Evolutionary conservation across 2,113 vertebrate species (phyloP), one percentile per base, ranked within the genome.

Genomic region (Sylvia atricapilla): DNA sequence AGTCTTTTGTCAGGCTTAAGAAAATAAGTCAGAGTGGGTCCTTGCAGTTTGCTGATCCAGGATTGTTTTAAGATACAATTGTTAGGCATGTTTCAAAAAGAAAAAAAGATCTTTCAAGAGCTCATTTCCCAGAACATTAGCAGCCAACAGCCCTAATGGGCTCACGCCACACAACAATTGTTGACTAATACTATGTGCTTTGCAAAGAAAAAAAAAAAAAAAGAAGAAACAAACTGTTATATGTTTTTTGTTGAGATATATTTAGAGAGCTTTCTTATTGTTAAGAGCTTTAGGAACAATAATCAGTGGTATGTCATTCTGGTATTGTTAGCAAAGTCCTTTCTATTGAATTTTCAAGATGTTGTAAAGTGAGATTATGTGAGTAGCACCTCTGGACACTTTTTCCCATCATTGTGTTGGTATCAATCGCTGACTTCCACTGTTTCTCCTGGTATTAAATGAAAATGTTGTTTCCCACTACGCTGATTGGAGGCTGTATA

Each of bases 391-490:
- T 98, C 98, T 98, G 97, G 98, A 98, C 97, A 98, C 98, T 98
- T 98, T 98, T 98, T 98, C 98, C 98, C 98, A 98, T 98, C 98
- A 98, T 98, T 98, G 98, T 98, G 98, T 98, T 98, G 97, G 97
- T 98, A 98, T 98, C 98, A 98, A 98, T 98, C 97, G 96, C 97
- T 97, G 97, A 98, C 98, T 98, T 98, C 98, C 98, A 98, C 97
- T 98, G 98, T 98, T 98, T 98, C 98, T 98, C 98, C 93, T 95
- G 96, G 97, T 97, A 98, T 98, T 98, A 98, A 98, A 98, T 98
- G 98, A 97, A 97, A 98, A 97, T 91, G 81, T 96, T 97, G 95
- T 98, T 98, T 98, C 98, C 98, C 98, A 98, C 98, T 98, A 97
- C 78, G 91, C 97, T 97, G 97, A 98, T 98, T 98, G 98, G 98